A percentile compares a stretch with the other conserved stretches of the same genome.
These are phyloP conservation scores for Enteromius mattozi DNA, from an alignment of 2,797 vertebrate genomes.

Conservation along the genomic window DNA sequence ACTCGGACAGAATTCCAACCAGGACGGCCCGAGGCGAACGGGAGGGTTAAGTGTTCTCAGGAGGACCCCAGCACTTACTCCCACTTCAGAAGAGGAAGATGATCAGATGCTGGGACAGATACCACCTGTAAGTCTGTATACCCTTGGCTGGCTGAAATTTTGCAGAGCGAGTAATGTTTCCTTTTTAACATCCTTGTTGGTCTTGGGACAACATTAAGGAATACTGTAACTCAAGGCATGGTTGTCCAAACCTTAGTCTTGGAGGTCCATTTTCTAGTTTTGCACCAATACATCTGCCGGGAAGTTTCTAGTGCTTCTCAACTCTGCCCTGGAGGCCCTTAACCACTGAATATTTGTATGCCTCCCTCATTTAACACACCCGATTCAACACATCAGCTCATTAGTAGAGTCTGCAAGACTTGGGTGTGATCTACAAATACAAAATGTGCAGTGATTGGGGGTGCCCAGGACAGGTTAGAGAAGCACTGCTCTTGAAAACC, in stretches of 20 bases:
- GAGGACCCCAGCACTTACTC: conserved; percentile 77
- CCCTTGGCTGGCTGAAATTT: background rate
- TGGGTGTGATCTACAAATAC: background rate
- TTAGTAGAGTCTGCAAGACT: background rate
- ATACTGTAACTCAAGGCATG: background rate
- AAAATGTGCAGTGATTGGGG: background rate
- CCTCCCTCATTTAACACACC: background rate
- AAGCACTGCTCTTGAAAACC: background rate
- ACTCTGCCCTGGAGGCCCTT: background rate
- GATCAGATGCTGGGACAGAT: conserved; percentile 71
- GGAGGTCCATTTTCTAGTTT: background rate
- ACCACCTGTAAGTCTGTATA: conserved; percentile 65
- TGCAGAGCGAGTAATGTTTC: background rate
- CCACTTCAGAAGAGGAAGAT: conserved; percentile 79
- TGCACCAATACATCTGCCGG: background rate
- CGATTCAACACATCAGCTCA: background rate
- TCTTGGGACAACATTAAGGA: background rate
- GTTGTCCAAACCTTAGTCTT: background rate
- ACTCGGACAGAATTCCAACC: conserved; percentile 61
- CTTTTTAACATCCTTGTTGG: background rate
- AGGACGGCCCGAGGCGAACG: conserved; percentile 69
- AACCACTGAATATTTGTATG: background rate
- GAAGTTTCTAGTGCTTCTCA: background rate
- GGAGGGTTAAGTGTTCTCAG: conserved; percentile 71
- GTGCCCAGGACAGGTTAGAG: background rate